Base-by-base conservation (phyloP, 2,113 vertebrate genomes). In the Muntiacus muntjak region DNA sequence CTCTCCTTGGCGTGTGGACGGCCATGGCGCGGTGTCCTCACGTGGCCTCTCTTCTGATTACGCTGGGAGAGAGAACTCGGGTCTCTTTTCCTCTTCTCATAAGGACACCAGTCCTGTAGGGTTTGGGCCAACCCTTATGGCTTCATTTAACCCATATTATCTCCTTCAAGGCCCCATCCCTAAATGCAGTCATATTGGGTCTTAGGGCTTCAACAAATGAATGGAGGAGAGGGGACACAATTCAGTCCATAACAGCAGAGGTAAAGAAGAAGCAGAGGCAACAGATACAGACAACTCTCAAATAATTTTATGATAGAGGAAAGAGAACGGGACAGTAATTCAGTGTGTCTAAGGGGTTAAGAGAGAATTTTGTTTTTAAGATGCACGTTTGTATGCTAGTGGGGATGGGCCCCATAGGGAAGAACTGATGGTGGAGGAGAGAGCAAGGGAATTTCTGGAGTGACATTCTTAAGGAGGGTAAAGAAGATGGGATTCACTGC, bases 11-110 rank as follows among this genome's bases (percentile, higher is more conserved):
- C 60, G 17, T 36, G 19, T 13, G 14, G 43, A 26, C 1, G 4
- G 19, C 54, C 9, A 7, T 11, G 10, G 21, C 30, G 0, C 0
- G 10, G 3, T 0, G 15, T 21, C 74, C 52, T 58, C 33, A 47
- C 15, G 3, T 57, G 87, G n/a, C 50, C 58, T 94, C 50, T 40
- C 64, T 52, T 82, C 12, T 30, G 23, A 62, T 58, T 45, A 28
- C 3, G 0, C 23, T 28, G 33, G 5, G n/a, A 40, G 54, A n/a
- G 62, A 78, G 62, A 55, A 4, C 76, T 64, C 9, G 6, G 55
- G 54, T 50, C 4, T 88, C 89, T 92, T n/a, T 55, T 76, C 36
- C 45, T 81, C 47, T 64, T 25, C 14, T 23, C 30, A 25, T 23
- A n/a, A 82, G 45, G n/a, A 60, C 21, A n/a, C 19, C 10, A 21